A percentile compares a stretch with the other conserved stretches of the same genome.
Evolutionary conservation across 2,888 invertebrate genomes (phyloP).

Genomic region (Dolomedes plantarius): DNA sequence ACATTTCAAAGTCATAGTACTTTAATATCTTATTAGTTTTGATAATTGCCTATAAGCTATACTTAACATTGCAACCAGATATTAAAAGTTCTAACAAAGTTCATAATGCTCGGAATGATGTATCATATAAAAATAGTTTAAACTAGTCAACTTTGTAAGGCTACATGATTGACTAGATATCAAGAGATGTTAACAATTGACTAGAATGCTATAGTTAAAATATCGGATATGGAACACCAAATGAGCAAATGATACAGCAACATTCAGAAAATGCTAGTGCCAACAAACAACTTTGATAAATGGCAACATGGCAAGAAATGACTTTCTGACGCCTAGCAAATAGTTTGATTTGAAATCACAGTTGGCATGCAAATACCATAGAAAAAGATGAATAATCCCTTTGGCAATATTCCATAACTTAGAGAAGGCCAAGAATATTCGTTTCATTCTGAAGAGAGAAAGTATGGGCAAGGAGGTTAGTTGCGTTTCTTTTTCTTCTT

Average conservation of each 20-base stretch:
- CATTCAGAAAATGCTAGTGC: constrained; percentile 39
- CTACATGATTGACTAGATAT: constrained; percentile 66
- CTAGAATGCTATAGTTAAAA: constrained; percentile 67
- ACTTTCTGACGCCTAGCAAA: constrained; percentile 40
- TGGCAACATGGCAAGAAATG: constrained; percentile 55
- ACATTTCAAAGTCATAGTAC: not conserved
- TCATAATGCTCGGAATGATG: constrained; percentile 47
- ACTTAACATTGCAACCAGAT: constrained; percentile 6
- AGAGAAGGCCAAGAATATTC: constrained; percentile 24
- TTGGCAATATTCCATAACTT: constrained; percentile 21
- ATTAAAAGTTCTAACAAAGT: constrained; percentile 22
- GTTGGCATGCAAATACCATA: constrained; percentile 34
- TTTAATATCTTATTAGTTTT: too few species aligned
- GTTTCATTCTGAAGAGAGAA: not conserved
- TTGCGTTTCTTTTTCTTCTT: constrained; percentile 65
- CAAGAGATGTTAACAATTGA: constrained; percentile 54
- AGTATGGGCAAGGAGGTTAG: not conserved
- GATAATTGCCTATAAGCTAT: constrained; percentile 7
- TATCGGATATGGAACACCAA: constrained; percentile 54
- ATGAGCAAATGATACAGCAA: constrained; percentile 62
- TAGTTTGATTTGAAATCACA: constrained; percentile 58
- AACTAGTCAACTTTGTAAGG: constrained; percentile 63
- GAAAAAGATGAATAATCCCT: constrained; percentile 31
- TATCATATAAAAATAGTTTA: constrained; percentile 65
- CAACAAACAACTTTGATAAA: constrained; percentile 68